phyloP scores from a whole-genome alignment of 2,888 invertebrate species.

The Drosophila parthenogenetica region DNA sequence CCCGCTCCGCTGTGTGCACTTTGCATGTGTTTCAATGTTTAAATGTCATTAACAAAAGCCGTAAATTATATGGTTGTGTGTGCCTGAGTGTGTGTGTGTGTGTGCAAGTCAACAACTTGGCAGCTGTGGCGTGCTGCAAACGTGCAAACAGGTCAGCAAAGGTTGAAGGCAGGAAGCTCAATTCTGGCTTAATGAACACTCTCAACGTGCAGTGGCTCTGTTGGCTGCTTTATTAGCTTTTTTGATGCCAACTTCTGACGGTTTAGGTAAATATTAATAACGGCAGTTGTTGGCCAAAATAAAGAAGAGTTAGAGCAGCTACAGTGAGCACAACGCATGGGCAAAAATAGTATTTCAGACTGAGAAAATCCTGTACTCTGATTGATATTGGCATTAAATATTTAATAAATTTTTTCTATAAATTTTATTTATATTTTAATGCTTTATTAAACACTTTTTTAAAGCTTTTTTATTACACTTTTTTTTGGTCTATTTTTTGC shows the following conservation, averaged over 20 bases:
- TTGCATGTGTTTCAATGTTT: slow-evolving; percentile 76
- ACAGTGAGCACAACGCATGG: slow-evolving; percentile 37
- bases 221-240: slow-evolving; percentile 73
- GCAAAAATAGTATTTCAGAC: no score
- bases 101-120: not conserved
- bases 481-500: no score
- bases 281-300: slow-evolving; percentile 14
- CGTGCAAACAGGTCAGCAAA: slow-evolving; percentile 50
- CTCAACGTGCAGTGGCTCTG: slow-evolving; percentile 2
- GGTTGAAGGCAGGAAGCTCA: not conserved
- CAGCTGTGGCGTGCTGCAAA: slow-evolving; percentile 53
- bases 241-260: slow-evolving; percentile 38
- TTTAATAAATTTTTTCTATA: no score
- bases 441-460: not conserved
- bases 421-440: not conserved
- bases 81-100: not conserved
- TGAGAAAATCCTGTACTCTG: no score
- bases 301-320: slow-evolving; percentile 16
- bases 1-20: slow-evolving; percentile 54
- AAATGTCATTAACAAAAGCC: slow-evolving; percentile 78
- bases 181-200: slow-evolving; percentile 41
- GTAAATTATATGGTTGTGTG: slow-evolving; percentile 68
- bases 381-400: no score
- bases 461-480: no score
- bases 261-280: slow-evolving; percentile 80